These are phyloP conservation scores for Drosophila sturtevanti DNA, from an alignment of 1,140 invertebrate species.

Conservation along the genomic window DNA sequence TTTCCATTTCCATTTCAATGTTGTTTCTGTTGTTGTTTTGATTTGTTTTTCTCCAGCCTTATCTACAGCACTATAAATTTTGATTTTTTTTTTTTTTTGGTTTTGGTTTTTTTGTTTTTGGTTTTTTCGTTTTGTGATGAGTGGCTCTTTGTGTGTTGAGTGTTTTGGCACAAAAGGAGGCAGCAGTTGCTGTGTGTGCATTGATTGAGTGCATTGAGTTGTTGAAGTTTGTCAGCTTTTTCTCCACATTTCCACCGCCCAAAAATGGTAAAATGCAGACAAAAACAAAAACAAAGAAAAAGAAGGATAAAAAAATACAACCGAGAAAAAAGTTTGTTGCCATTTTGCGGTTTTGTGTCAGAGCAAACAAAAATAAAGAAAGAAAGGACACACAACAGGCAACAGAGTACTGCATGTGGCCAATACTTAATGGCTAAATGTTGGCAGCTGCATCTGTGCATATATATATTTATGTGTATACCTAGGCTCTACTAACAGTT, in stretches of 20 bases:
- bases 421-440: conserved; percentile 56
- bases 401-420: conserved; percentile 49
- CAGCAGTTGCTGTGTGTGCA: conserved; percentile 59
- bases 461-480: not conserved
- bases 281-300: conserved; percentile 34
- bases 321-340: conserved; percentile 62
- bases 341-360: conserved; percentile 74
- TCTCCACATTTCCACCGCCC: not conserved
- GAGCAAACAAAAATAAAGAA: conserved; percentile 47
- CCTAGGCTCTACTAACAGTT: not conserved
- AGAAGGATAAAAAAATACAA: too few relatives aligned
- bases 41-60: conserved; percentile 30
- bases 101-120: conserved; percentile 19
- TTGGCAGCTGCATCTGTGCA: conserved; percentile 2
- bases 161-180: conserved; percentile 73
- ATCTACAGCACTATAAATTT: conserved; percentile 65
- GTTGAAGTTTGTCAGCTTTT: conserved; percentile 63
- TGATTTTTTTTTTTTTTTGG: conserved; percentile 30
- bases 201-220: conserved; percentile 80
- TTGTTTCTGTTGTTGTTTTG: conserved; percentile 20
- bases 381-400: conserved; percentile 29
- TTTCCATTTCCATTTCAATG: conserved; percentile 55
- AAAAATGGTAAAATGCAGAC: not conserved
- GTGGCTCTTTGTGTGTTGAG: conserved; percentile 58
- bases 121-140: conserved; percentile 4